phyloP scores from a whole-genome alignment of 2,113 vertebrate genomes.

The Gallinago undulata region DNA sequence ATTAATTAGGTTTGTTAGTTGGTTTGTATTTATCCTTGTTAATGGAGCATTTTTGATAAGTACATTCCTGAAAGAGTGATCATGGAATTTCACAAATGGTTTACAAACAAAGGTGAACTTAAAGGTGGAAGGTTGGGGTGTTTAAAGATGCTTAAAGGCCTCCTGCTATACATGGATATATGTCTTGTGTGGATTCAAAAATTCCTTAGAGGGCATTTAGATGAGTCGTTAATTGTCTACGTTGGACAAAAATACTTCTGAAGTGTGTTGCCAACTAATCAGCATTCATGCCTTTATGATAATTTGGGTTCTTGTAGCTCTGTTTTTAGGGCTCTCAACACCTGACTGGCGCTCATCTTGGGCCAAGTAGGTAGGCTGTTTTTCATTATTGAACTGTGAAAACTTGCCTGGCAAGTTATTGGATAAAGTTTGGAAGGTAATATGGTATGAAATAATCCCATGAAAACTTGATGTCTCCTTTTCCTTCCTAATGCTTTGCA shows the following conservation, averaged over 20 bases:
- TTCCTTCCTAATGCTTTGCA: not conserved
- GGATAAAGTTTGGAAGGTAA: not conserved
- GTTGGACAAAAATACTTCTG: not conserved
- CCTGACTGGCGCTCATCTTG: not conserved
- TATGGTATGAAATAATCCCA: not conserved
- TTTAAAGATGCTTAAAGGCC: not conserved
- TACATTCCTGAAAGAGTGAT: not conserved
- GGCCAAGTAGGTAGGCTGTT: not conserved
- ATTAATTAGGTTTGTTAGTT: not conserved
- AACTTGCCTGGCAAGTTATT: not conserved
- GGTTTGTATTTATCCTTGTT: not conserved
- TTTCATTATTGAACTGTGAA: not conserved
- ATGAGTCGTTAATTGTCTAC: not conserved
- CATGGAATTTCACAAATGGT: not conserved
- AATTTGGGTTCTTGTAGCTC: not conserved
- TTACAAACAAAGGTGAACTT: not conserved
- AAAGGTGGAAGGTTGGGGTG: not conserved
- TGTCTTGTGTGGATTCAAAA: not conserved
- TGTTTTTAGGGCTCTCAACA: not conserved
- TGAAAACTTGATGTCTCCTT: not conserved
- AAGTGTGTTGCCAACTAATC: not conserved
- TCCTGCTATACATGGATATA: accelerated
- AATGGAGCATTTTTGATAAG: not conserved
- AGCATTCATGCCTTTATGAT: not conserved
- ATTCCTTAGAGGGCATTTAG: not conserved